Evolutionary conservation across 1,140 invertebrate genomes (phyloP), one percentile per base, ranked within the genome.

Genomic region (Dendroctonus valens): DNA sequence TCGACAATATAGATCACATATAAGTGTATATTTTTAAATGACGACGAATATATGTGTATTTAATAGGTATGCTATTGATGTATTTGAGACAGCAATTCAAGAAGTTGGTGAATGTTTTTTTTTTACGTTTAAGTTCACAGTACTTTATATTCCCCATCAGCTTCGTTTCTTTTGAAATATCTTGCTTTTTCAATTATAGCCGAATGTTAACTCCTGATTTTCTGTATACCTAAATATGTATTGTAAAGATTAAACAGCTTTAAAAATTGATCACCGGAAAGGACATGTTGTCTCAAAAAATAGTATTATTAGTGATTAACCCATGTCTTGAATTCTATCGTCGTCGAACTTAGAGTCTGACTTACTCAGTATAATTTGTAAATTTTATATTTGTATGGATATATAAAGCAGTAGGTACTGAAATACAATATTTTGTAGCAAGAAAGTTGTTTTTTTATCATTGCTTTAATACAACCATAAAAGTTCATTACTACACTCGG

Each of bases 301-400:
- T 46, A 46, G 8, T 46, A 46, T 9, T 46, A 46, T 46, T 46
- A 46, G 42, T 12, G 42, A 46, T 12, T 46, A 9, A 46, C 42
- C 42, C 26, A 50, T 50, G 26, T 61, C 49, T 65, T 49, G 14
- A 49, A 14, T 57, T 65, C 14, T 57, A 8, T 70, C 68, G 64
- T 62, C 65, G 64, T 70, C 46, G 59, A 64, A 65, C 69, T 54
- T 71, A 71, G 67, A 63, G 62, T 69, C 62, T 68, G 66, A 68
- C 66, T 55, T 69, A 55, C 67, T 71, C 67, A 64, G 62, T 61
- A 68, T 68, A 62, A 70, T 70, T 73, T 73, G 72, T 71, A 67
- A 67, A 73, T 73, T 73, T 73, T 73, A 69, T 73, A 73, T 73
- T 71, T 71, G 68, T 68, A 70, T 65, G 40, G 54, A 67, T 66